A percentile compares a stretch with the other conserved stretches of the same genome.
Evolutionary conservation across 2,888 invertebrate species (phyloP).

Genomic region (Cotesia congregata): DNA sequence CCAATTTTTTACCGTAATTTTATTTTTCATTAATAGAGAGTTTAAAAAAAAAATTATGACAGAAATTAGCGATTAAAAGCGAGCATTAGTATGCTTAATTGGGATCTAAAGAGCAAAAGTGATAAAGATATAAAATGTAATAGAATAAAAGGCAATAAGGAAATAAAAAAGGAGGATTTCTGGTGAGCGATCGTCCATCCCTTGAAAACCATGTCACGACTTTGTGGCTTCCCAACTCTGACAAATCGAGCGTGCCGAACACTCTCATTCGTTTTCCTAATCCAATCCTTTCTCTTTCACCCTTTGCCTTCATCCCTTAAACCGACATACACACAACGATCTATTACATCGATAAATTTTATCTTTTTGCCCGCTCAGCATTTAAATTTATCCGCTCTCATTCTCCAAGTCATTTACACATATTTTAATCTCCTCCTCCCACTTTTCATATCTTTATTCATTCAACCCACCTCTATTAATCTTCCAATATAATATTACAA

Average conservation of each 20-base stretch:
- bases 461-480: not conserved
- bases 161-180: not conserved
- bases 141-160: not conserved
- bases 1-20: too few relatives aligned
- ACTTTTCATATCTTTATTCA: conserved; percentile 14
- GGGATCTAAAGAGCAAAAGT: not conserved
- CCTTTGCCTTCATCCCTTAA: conserved; percentile 3
- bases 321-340: conserved; percentile 13
- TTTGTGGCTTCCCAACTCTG: conserved; percentile 37
- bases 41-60: not conserved
- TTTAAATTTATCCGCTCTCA: not conserved
- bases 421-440: not conserved
- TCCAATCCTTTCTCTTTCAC: conserved; percentile 26
- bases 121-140: conserved; percentile 3
- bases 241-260: conserved; percentile 30
- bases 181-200: conserved; percentile 36
- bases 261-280: conserved; percentile 35
- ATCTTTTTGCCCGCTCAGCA: not conserved
- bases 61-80: not conserved
- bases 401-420: not conserved
- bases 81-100: not conserved
- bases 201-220: conserved; percentile 42
- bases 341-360: not conserved
- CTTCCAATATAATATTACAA: not conserved
- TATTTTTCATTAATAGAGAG: too few relatives aligned